phyloP scores from a whole-genome alignment of 2,113 vertebrate genomes.

The Eulacestoma nigropectus region DNA sequence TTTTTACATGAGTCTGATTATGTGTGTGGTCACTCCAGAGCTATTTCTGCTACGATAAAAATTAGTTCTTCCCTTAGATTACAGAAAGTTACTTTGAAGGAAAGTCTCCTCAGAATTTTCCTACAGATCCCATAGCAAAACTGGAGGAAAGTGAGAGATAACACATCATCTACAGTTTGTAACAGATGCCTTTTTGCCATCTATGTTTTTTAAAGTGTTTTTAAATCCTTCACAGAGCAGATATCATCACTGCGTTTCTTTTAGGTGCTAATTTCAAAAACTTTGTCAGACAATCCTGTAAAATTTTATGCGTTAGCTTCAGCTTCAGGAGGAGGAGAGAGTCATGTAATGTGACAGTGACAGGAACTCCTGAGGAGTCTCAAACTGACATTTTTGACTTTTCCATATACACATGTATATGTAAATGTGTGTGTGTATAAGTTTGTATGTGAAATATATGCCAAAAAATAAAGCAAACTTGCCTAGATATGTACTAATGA shows the following conservation, averaged over 20 bases:
- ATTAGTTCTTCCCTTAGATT: neutral
- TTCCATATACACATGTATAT: neutral
- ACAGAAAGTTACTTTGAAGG: neutral
- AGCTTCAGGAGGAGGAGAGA: neutral
- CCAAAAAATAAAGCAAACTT: constrained; percentile 45
- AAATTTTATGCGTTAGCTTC: neutral
- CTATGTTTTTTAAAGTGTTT: neutral
- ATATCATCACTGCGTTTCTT: neutral
- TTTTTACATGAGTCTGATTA: constrained; percentile 43
- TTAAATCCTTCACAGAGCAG: neutral
- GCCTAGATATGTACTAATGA: constrained; percentile 54
- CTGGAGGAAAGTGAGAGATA: neutral
- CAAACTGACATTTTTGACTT: constrained; percentile 13
- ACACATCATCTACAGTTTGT: neutral
- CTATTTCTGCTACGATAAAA: constrained; percentile 50
- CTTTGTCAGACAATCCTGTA: neutral
- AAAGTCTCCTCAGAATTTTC: neutral
- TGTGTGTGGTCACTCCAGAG: constrained; percentile 57
- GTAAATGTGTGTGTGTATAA: neutral
- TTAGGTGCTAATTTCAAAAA: neutral
- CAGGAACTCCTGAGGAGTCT: constrained; percentile 5
- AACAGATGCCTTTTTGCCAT: neutral
- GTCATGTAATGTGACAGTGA: neutral
- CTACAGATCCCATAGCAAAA: neutral
- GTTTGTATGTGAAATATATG: neutral